Evolutionary conservation across 2,888 invertebrate species (phyloP), one percentile per base, ranked within the genome.

Genomic region (Octodonta nipae): DNA sequence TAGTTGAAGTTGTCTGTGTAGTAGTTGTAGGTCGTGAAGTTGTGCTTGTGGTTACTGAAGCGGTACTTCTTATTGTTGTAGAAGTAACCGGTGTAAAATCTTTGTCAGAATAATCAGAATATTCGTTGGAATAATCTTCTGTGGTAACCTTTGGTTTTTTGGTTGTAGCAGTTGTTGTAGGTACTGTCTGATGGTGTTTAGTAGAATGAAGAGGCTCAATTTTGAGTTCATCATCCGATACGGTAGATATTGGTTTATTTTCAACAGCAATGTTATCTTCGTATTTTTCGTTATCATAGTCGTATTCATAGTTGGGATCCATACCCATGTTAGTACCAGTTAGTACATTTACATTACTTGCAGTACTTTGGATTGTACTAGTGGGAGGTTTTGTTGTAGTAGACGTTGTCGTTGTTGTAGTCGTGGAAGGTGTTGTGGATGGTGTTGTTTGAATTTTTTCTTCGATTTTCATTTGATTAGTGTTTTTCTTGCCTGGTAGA

Each of bases 181-280:
- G 22, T 11, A 12, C 14, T 28, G 25, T 29, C 13, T 28, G 17
- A 29, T 12, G 27, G n/a, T n/a, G n/a, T n/a, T n/a, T n/a, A n/a
- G n/a, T n/a, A n/a, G n/a, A 15, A 12, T 41, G 33, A 16, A 44
- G 34, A 13, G 43, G 46, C 30, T 45, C 45, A 27, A 49, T 42
- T 30, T 33, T 42, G 29, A 43, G 33, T 27, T 37, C 41, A 11
- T 30, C 30, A 11, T 30, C 30, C 3, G 22, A 11, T 22, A 22
- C n/a, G n/a, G n/a, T 22, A 3, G n/a, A 11, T 10, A 22, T 11
- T 10, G 11, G 10, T 8, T 51, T 50, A 32, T 43, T 52, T 43
- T 56, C 55, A 4, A 55, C 52, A 14, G 54, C 52, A 11, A 54
- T 41, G 34, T 52, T 55, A 35, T 57, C 54, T 16, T 52, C 46